Conservation (phyloP, 1,140 invertebrate species). For the Drosophila sulfurigaster region DNA sequence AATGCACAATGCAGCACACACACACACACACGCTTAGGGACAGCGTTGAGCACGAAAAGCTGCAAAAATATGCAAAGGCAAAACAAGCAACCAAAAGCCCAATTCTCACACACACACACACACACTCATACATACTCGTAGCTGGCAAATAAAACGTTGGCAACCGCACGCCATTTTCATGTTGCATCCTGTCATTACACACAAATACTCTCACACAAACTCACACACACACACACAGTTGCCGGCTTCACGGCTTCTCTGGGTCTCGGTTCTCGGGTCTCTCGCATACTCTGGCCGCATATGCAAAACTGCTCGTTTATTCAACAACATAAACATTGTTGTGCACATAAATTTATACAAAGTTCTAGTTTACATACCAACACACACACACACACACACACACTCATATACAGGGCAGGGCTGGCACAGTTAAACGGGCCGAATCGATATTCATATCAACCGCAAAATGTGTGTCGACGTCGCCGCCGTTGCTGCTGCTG, state of each 20-base stretch:
- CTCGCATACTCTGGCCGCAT: slow-evolving; percentile 45
- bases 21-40: slow-evolving; percentile 12
- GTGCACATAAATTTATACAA: slow-evolving; percentile 82
- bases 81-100: slow-evolving; percentile 30
- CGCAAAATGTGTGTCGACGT: slow-evolving; percentile 79
- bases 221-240: slow-evolving; percentile 1
- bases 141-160: slow-evolving; percentile 75
- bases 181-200: slow-evolving; percentile 79
- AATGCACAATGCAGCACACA: slow-evolving; percentile 48
- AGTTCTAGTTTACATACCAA: slow-evolving; percentile 78
- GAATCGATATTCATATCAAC: slow-evolving; percentile 82
- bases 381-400: slow-evolving; percentile 19
- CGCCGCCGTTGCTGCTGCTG: slow-evolving; percentile 59
- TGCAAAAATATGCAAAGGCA: slow-evolving; percentile 18
- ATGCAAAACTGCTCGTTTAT: slow-evolving; percentile 80
- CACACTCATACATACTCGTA: slow-evolving; percentile 15
- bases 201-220: slow-evolving; percentile 44
- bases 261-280: slow-evolving; percentile 5
- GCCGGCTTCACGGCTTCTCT: slow-evolving; percentile 36
- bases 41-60: slow-evolving; percentile 7
- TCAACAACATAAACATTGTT: slow-evolving; percentile 83
- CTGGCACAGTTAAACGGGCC: slow-evolving; percentile 72
- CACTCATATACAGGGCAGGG: slow-evolving; percentile 13
- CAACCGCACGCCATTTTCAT: slow-evolving; percentile 80
- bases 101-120: slow-evolving; percentile 26